A percentile compares a stretch with the other conserved stretches of the same genome.
These are phyloP conservation scores for Neosilurus hyrtlii DNA, from an alignment of 2,797 vertebrate species.

Conservation along the genomic window DNA sequence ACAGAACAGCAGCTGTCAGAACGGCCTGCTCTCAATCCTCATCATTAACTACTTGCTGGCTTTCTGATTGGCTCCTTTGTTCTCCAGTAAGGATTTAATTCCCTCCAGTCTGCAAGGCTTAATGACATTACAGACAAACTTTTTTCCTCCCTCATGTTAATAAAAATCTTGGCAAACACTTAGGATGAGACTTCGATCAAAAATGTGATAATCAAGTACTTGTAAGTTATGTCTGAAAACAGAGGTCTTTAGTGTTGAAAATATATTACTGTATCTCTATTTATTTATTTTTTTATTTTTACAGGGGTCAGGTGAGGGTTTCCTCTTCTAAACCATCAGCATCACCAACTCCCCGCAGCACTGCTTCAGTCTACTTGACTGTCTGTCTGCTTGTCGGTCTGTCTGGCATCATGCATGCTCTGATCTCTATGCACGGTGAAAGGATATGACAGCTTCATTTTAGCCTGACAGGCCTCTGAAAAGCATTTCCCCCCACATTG, in stretches of 20 bases:
- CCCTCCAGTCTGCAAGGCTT: slow-evolving; percentile 66
- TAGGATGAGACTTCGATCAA: slow-evolving; percentile 2
- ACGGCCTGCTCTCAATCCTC: slow-evolving; percentile 45
- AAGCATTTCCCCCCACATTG: slow-evolving; percentile 73
- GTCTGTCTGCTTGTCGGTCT: slow-evolving; percentile 63
- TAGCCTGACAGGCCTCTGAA: slow-evolving; percentile 79
- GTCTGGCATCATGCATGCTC: slow-evolving; percentile 69
- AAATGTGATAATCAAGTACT: slow-evolving; percentile 30
- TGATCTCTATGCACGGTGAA: slow-evolving; percentile 72
- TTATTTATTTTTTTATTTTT: neutral
- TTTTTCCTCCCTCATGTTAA: slow-evolving; percentile 49
- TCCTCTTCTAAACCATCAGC: slow-evolving; percentile 53
- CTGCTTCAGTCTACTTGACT: slow-evolving; percentile 68
- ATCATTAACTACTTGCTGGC: slow-evolving; percentile 55
- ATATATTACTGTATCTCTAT: too few relatives aligned
- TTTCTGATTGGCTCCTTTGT: slow-evolving; percentile 67
- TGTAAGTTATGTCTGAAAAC: slow-evolving; percentile 6
- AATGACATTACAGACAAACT: slow-evolving; percentile 63
- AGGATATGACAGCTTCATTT: slow-evolving; percentile 82
- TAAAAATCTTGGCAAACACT: slow-evolving; percentile 60
- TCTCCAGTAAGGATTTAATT: slow-evolving; percentile 63
- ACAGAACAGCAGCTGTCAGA: slow-evolving; percentile 66
- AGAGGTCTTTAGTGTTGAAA: neutral
- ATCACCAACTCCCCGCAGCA: slow-evolving; percentile 61
- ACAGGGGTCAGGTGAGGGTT: slow-evolving; percentile 54